phyloP scores from a whole-genome alignment of 2,797 vertebrate species.

The Scomberomorus guttatus region DNA sequence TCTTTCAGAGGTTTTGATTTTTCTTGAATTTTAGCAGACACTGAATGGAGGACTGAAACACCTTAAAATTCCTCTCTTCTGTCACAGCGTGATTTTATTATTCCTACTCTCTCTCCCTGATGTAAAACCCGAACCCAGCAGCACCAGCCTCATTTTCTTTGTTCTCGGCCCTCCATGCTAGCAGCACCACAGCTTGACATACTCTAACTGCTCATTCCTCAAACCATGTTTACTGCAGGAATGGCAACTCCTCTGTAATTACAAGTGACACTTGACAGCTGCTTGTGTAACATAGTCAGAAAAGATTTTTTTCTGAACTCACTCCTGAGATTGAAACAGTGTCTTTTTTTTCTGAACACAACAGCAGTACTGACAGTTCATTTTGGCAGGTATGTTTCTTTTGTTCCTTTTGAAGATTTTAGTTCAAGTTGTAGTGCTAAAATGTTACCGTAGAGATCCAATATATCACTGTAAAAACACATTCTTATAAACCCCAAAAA shows the following conservation, averaged over 20 bases:
- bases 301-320: neutral
- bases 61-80: neutral
- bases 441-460: neutral
- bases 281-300: conserved; percentile 11
- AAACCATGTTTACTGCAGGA: conserved; percentile 6
- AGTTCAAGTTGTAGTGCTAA: rapidly evolving
- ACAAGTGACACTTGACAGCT: conserved; percentile 37
- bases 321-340: neutral
- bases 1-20: neutral
- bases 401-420: neutral
- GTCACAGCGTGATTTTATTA: neutral
- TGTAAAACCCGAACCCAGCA: neutral
- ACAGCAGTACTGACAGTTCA: neutral
- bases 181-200: neutral
- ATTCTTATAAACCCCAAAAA: too few relatives aligned
- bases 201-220: conserved; percentile 11
- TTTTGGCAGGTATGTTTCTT: conserved; percentile 1
- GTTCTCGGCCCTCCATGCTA: neutral
- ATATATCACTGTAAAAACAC: neutral
- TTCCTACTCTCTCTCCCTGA: neutral
- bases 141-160: neutral
- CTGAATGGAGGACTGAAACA: neutral
- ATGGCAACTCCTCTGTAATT: conserved; percentile 36
- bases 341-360: neutral
- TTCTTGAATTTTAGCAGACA: neutral